These are phyloP conservation scores for Lanius ludovicianus DNA, from an alignment of 2,113 vertebrate species.

Conservation along the genomic window DNA sequence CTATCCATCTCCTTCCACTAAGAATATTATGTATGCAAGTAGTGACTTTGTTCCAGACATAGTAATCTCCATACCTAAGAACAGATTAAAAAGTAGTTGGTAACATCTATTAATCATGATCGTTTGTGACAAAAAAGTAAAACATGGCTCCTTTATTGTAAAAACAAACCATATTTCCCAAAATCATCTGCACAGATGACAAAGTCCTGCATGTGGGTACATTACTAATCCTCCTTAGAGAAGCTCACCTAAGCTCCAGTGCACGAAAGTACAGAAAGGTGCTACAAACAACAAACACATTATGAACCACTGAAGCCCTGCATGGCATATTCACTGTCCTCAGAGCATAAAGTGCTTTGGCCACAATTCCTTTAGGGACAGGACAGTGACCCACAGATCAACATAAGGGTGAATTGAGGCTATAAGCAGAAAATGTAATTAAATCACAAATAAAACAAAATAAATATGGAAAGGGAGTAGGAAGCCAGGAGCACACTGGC, in stretches of 20 bases:
- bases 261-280: background rate
- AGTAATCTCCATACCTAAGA: slow-evolving; percentile 91
- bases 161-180: background rate
- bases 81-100: slow-evolving; percentile 51
- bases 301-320: background rate
- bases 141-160: background rate
- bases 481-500: background rate
- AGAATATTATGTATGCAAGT: slow-evolving; percentile 99
- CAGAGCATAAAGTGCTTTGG: background rate
- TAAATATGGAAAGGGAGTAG: background rate
- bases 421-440: background rate
- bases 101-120: background rate
- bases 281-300: background rate
- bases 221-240: background rate
- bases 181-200: background rate
- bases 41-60: slow-evolving; percentile 99
- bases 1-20: slow-evolving; percentile 95
- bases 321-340: background rate
- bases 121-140: background rate
- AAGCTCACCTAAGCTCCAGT: background rate
- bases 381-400: background rate
- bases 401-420: background rate
- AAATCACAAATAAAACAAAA: background rate
- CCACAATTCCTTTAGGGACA: background rate
- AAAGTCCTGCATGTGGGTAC: background rate